Evolutionary conservation across 2,797 vertebrate genomes (phyloP).

Genomic region (Cichlasoma orientale): DNA sequence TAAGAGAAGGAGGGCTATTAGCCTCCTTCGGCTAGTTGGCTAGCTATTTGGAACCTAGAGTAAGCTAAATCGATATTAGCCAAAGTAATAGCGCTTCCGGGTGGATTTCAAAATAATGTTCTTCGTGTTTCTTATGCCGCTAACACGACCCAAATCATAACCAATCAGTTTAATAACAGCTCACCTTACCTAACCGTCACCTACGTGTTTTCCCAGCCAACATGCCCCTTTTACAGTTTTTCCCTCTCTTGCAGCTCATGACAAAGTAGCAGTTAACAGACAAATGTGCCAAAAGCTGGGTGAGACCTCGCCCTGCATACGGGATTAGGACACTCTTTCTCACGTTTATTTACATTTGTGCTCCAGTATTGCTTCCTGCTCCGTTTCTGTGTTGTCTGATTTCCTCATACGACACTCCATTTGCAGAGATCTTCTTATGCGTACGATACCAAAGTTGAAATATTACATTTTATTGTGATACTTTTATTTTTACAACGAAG

Average conservation of each 20-base stretch:
- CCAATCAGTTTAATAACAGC: neutral
- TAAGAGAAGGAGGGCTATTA: constrained; percentile 54
- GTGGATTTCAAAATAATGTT: constrained; percentile 64
- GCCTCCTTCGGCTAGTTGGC: constrained; percentile 72
- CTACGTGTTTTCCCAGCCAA: neutral
- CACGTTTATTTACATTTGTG: neutral
- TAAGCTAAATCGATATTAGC: constrained; percentile 58
- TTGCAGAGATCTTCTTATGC: neutral
- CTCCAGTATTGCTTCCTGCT: neutral
- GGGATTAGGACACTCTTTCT: neutral
- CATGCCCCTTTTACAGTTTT: neutral
- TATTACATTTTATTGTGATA: neutral
- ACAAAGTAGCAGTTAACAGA: neutral
- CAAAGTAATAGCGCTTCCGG: constrained; percentile 51
- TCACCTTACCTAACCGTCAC: neutral
- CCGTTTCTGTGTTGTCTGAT: neutral
- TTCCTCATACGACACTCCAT: neutral
- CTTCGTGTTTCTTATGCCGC: neutral
- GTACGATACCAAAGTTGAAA: neutral
- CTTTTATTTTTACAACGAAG: constrained; percentile 29
- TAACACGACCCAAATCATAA: neutral
- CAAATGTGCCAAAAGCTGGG: neutral
- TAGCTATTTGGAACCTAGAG: constrained; percentile 68
- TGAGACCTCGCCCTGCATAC: neutral
- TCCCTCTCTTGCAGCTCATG: neutral